Base-by-base conservation (phyloP, 2,888 invertebrate species). In the Cenopis cana region DNA sequence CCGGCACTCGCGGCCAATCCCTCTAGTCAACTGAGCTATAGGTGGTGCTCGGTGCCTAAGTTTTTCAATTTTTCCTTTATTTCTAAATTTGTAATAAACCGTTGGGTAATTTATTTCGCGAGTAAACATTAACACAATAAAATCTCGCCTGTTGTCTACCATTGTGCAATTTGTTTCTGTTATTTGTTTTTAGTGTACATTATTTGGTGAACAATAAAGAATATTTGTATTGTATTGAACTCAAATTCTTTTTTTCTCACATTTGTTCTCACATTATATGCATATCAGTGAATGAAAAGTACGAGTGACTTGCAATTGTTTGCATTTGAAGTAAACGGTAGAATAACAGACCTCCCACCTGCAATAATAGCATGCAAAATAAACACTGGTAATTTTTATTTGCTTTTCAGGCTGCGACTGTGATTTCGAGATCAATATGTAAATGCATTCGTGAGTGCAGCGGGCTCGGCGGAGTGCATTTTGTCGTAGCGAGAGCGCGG, bases 361-460 rank as follows among this genome's bases (percentile, higher is more conserved):
- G 66, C 36, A 66, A 70, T 66, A 73, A 73, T 73, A 56, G 50
- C 67, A 62, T 70, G 56, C 56, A 61, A 61, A 65, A 46, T 71
- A 71, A 71, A 71, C 38, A 61, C 49, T 80, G 79, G 81, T 79
- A 81, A 82, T 81, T 86, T 85, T 87, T 87, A 83, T 87, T 87
- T 84, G 78, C 81, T 76, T 83, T 85, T 83, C 84, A 83, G 82
- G 82, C 82, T 84, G 83, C 76, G 80, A 81, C 82, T 85, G 85
- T 85, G 89, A 89, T 90, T 89, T 85, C 78, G 79, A 87, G 88
- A 91, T 90, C 91, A 88, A 91, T 91, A 91, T 90, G 90, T 90
- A 89, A 90, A 91, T 91, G 89, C 86, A 87, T 81, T 86, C 84
- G 85, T 82, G 87, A 89, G 86, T 86, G 87, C 84, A 81, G 79